Percentiles rank a stretch among this genome's conserved stretches.
These are phyloP conservation scores for Melipona bicolor DNA, from an alignment of 2,888 invertebrate species.

Conservation along the genomic window DNA sequence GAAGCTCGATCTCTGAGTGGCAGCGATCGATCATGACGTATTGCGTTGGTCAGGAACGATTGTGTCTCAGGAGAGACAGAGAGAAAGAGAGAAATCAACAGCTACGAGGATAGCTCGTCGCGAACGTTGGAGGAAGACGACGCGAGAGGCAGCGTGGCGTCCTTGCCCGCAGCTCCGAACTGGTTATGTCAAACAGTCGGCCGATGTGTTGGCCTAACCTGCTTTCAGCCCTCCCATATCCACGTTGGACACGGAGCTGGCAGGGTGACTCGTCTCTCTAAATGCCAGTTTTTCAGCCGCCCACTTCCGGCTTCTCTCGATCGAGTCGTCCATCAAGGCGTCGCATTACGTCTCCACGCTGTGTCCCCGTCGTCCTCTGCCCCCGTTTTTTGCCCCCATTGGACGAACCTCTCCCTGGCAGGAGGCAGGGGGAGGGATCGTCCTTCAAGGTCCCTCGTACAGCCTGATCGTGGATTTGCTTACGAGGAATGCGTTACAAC, in stretches of 20 bases:
- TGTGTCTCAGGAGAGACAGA: conserved; percentile 53
- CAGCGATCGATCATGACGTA: conserved; percentile 57
- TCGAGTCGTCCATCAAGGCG: conserved; percentile 59
- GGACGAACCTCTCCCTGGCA: neutral
- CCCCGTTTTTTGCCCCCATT: conserved; percentile 35
- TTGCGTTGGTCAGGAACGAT: conserved; percentile 73
- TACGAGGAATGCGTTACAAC: neutral
- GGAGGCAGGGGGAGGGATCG: neutral
- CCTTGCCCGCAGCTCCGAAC: conserved; percentile 74
- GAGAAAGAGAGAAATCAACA: neutral
- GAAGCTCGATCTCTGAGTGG: conserved; percentile 47
- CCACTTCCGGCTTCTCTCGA: conserved; percentile 57
- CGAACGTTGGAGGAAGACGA: conserved; percentile 16
- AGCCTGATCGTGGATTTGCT: conserved; percentile 12
- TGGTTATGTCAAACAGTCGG: conserved; percentile 73
- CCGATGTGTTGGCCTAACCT: conserved; percentile 60
- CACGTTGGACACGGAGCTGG: conserved; percentile 23
- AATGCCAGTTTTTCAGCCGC: conserved; percentile 60
- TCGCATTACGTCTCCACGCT: conserved; percentile 55
- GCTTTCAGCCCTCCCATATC: conserved; percentile 56
- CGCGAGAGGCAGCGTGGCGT: conserved; percentile 38
- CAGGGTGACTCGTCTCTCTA: conserved; percentile 60
- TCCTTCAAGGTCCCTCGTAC: neutral
- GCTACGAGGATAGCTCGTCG: conserved; percentile 20
- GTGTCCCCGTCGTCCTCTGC: conserved; percentile 22